These are phyloP conservation scores for Sycophila texana DNA, from an alignment of 2,888 invertebrate species.

Conservation along the genomic window DNA sequence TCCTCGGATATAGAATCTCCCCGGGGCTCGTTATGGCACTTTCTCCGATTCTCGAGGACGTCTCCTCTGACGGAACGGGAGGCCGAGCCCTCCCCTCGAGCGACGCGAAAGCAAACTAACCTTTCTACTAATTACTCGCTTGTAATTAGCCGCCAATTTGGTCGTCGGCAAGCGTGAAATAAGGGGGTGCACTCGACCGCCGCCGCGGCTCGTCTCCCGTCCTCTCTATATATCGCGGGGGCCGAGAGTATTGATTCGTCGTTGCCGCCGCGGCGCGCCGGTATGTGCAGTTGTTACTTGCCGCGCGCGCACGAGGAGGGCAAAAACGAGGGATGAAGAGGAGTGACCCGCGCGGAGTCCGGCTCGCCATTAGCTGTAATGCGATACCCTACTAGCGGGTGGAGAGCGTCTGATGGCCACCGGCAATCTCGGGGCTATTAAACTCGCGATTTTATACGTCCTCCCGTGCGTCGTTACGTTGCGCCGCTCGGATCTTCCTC, in stretches of 20 bases:
- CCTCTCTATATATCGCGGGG: background rate
- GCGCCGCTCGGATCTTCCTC: no score
- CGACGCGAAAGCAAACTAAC: slow-evolving; percentile 67
- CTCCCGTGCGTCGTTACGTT: slow-evolving; percentile 43
- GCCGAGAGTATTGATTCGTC: slow-evolving; percentile 51
- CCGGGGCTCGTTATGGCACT: slow-evolving; percentile 45
- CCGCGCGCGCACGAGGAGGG: slow-evolving; percentile 1
- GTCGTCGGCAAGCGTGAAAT: slow-evolving; percentile 65
- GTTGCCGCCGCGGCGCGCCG: slow-evolving; percentile 25
- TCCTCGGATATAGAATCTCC: slow-evolving; percentile 10
- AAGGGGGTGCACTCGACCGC: slow-evolving; percentile 57
- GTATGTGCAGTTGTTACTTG: background rate
- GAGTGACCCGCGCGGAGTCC: slow-evolving; percentile 45
- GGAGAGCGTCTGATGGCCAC: slow-evolving; percentile 51
- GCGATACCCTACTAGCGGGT: slow-evolving; percentile 52
- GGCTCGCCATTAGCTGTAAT: slow-evolving; percentile 58
- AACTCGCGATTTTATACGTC: slow-evolving; percentile 49
- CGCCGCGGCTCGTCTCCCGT: background rate
- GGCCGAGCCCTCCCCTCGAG: background rate
- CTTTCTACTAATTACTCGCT: slow-evolving; percentile 66
- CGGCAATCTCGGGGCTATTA: slow-evolving; percentile 59
- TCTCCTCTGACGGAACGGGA: slow-evolving; percentile 25
- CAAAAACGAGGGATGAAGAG: background rate
- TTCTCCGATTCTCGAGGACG: slow-evolving; percentile 11
- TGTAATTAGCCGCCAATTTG: slow-evolving; percentile 67